Evolutionary conservation across 2,797 vertebrate species (phyloP).

Genomic region (Thamnophis elegans): DNA sequence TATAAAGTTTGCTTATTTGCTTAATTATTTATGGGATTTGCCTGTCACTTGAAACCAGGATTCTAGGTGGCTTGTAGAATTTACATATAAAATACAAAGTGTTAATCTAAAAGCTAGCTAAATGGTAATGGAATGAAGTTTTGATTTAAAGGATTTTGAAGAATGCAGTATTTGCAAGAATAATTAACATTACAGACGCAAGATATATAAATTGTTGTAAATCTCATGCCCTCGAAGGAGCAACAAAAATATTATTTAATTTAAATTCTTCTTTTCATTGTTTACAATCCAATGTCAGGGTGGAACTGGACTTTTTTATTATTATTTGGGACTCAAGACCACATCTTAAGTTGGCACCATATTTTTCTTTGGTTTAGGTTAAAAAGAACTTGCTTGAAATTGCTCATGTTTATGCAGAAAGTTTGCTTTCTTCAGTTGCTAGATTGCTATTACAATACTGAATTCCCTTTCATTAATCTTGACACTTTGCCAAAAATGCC

Average conservation of each 20-base stretch:
- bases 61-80: not conserved
- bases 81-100: not conserved
- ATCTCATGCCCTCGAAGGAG: not conserved
- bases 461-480: not conserved
- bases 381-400: not conserved
- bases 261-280: not conserved
- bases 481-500: not conserved
- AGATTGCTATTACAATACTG: not conserved
- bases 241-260: not conserved
- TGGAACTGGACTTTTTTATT: not conserved
- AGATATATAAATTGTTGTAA: not conserved
- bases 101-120: not conserved
- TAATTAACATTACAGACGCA: not conserved
- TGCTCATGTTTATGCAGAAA: not conserved
- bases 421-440: not conserved
- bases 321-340: not conserved
- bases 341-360: not conserved
- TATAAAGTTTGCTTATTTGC: not conserved
- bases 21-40: not conserved
- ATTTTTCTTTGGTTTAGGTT: not conserved
- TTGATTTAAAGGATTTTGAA: not conserved
- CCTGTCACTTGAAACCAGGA: not conserved
- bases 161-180: not conserved
- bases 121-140: not conserved
- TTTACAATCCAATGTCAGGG: not conserved